A percentile compares a stretch with the other conserved stretches of the same genome.
Evolutionary conservation across 2,113 vertebrate species (phyloP).

Genomic region (Caranx melampygus): DNA sequence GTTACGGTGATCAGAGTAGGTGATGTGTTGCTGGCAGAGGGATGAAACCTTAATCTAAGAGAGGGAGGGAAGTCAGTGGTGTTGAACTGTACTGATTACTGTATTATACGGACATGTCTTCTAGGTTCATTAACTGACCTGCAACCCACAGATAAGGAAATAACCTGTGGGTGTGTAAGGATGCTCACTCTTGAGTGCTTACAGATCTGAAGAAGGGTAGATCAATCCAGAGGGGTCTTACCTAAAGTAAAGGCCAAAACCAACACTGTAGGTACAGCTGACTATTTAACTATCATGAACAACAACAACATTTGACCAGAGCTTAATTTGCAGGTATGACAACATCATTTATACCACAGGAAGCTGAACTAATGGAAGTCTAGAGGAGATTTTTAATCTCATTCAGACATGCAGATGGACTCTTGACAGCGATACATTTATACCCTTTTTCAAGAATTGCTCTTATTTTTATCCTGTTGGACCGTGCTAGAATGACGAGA

Average conservation of each 20-base stretch:
- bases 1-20: conserved; percentile 14
- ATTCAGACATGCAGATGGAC: neutral
- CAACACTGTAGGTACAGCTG: neutral
- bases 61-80: no score
- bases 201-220: neutral
- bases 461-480: neutral
- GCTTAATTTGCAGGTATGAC: neutral
- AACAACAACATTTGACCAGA: neutral
- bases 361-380: neutral
- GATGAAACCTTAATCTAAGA: neutral
- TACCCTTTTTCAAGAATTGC: no score
- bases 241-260: neutral
- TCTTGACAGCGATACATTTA: neutral
- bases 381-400: neutral
- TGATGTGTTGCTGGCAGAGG: conserved; percentile 2
- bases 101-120: neutral
- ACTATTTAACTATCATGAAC: neutral
- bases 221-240: conserved; percentile 1
- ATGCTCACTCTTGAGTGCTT: conserved; percentile 12
- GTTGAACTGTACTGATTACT: neutral
- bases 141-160: neutral
- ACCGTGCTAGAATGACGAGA: neutral
- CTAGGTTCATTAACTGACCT: conserved; percentile 1
- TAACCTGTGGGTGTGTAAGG: conserved; percentile 21
- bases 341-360: neutral